phyloP scores from a whole-genome alignment of 2,888 invertebrate species.

The Brenthis daphne region DNA sequence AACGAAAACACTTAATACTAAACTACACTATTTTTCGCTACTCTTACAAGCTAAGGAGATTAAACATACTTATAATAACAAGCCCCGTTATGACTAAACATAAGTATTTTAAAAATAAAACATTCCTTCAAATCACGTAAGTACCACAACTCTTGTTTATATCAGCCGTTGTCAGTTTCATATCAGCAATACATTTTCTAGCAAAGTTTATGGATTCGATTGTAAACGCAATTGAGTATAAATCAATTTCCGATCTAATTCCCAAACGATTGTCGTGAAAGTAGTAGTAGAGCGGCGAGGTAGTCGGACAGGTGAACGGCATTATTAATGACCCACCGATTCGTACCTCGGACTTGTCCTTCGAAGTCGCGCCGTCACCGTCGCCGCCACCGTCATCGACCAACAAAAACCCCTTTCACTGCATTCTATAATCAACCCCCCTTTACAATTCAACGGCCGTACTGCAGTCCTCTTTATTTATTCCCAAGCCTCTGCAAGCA shows the following conservation, averaged over 20 bases:
- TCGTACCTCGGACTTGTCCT: slow-evolving; percentile 45
- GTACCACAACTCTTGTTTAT: slow-evolving; percentile 3
- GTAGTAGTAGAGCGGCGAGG: slow-evolving; percentile 49
- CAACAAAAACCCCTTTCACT: slow-evolving; percentile 30
- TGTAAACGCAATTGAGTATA: slow-evolving; percentile 30
- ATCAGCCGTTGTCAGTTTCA: slow-evolving; percentile 12
- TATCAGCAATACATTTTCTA: slow-evolving; percentile 14
- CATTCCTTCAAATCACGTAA: too few species aligned
- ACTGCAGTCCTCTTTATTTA: slow-evolving; percentile 43
- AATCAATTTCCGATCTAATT: slow-evolving; percentile 37
- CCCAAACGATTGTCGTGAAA: slow-evolving; percentile 36
- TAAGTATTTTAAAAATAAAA: too few species aligned
- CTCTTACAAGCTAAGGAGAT: too few species aligned
- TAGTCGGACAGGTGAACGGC: slow-evolving; percentile 59
- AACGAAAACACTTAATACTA: neutral
- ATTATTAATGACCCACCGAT: slow-evolving; percentile 63
- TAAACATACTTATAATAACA: too few species aligned
- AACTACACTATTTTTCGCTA: too few species aligned
- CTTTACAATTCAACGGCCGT: slow-evolving; percentile 37
- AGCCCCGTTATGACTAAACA: too few species aligned
- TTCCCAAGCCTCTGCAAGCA: slow-evolving; percentile 44
- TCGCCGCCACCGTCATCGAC: slow-evolving; percentile 20
- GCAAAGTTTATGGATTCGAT: slow-evolving; percentile 26
- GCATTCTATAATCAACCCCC: slow-evolving; percentile 24
- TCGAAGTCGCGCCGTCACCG: slow-evolving; percentile 31